Evolutionary conservation across 2,888 invertebrate genomes (phyloP).

Genomic region (Tachystola acroxantha): DNA sequence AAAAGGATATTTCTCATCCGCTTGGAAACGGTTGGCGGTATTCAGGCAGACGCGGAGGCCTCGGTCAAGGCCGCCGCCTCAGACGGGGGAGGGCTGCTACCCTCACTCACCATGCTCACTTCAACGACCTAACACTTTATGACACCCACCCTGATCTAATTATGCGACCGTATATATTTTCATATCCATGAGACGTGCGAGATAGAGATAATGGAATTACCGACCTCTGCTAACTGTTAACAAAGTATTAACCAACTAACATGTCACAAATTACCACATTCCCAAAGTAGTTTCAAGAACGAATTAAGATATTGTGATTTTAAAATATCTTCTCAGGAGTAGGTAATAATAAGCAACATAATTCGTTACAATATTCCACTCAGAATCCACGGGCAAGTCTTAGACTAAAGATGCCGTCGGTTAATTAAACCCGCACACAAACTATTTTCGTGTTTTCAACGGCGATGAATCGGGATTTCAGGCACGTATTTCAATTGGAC

Average conservation of each 20-base stretch:
- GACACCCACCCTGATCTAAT: neutral
- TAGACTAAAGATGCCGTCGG: too few species aligned
- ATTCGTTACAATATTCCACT: too few species aligned
- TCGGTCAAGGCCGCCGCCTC: slow-evolving; percentile 23
- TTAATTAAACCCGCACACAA: slow-evolving; percentile 37
- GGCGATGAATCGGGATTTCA: slow-evolving; percentile 34
- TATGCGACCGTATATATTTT: neutral
- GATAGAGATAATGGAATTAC: neutral
- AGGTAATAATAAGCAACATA: too few species aligned
- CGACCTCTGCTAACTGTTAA: too few species aligned
- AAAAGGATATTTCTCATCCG: slow-evolving; percentile 10
- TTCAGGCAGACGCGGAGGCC: slow-evolving; percentile 11
- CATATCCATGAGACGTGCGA: neutral
- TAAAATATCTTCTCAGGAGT: too few species aligned
- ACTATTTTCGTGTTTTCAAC: slow-evolving; percentile 14
- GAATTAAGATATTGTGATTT: too few species aligned
- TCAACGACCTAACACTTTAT: slow-evolving; percentile 20
- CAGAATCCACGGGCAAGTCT: too few species aligned
- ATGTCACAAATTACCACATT: too few species aligned
- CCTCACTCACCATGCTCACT: slow-evolving; percentile 25
- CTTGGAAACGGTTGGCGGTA: slow-evolving; percentile 13
- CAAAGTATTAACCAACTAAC: too few species aligned
- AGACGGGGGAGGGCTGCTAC: slow-evolving; percentile 20
- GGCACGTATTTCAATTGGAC: slow-evolving; percentile 68
- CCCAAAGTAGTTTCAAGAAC: too few species aligned